Evolutionary conservation across 2,888 invertebrate species (phyloP).

Genomic region (Nesidiocoris tenuis): DNA sequence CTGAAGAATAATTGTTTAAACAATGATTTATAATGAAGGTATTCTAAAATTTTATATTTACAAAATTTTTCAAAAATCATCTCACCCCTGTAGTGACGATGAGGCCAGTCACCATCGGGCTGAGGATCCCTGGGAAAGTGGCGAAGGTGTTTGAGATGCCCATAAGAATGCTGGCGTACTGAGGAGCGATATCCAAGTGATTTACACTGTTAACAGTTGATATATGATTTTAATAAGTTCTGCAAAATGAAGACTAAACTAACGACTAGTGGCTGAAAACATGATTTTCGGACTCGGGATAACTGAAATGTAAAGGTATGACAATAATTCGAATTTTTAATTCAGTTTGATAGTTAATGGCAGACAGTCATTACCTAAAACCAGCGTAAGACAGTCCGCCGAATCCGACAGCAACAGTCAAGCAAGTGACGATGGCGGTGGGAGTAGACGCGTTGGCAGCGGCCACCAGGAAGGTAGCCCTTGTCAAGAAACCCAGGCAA

Average conservation of each 20-base stretch:
- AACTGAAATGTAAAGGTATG: too few relatives aligned
- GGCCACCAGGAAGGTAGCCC: constrained; percentile 58
- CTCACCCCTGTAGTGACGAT: constrained; percentile 53
- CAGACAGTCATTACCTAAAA: too few relatives aligned
- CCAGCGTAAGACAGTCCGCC: constrained; percentile 55
- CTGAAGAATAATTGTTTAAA: too few relatives aligned
- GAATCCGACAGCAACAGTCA: constrained; percentile 59
- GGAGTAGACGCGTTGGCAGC: constrained; percentile 56
- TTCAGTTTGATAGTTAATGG: too few relatives aligned
- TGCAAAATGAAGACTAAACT: too few relatives aligned
- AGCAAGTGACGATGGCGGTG: constrained; percentile 54
- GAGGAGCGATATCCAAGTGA: constrained; percentile 61
- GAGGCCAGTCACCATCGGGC: constrained; percentile 58
- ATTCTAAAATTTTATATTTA: too few relatives aligned
- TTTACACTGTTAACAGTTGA: constrained; percentile 60
- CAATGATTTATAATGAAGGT: too few relatives aligned
- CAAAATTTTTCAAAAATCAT: too few relatives aligned
- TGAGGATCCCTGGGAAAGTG: constrained; percentile 61
- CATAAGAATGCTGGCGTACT: constrained; percentile 61
- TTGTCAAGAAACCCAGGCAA: constrained; percentile 57
- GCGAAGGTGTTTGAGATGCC: constrained; percentile 62
- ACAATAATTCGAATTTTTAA: too few relatives aligned
- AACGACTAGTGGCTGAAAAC: too few relatives aligned
- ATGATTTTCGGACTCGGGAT: too few relatives aligned
- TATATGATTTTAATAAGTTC: too few relatives aligned